A percentile compares a stretch with the other conserved stretches of the same genome.
Conservation (phyloP, 2,797 vertebrate species). For the Sphenopsis melanotis region DNA sequence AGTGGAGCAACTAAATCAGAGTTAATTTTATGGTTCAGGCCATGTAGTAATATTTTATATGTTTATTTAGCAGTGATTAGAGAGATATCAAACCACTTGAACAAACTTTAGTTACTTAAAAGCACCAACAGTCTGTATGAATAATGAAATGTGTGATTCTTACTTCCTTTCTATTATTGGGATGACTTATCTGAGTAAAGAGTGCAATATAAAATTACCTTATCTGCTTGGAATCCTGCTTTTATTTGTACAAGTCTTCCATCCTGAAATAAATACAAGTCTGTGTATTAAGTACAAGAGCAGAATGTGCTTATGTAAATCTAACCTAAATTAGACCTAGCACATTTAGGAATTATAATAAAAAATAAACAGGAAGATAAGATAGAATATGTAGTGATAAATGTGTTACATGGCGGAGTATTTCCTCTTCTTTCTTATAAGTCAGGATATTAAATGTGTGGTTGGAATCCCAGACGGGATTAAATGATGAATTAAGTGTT, state of each 20-base stretch:
- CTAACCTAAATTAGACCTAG: background rate
- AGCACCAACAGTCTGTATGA: background rate
- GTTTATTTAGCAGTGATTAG: background rate
- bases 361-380: background rate
- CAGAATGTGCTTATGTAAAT: background rate
- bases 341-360: background rate
- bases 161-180: background rate
- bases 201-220: background rate
- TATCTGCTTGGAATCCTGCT: background rate
- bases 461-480: background rate
- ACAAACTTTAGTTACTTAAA: background rate
- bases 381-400: background rate
- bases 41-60: background rate
- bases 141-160: background rate
- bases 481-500: background rate
- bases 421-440: background rate
- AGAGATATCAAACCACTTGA: background rate
- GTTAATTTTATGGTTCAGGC: background rate
- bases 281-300: background rate
- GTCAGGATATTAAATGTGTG: background rate
- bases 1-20: background rate
- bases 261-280: background rate
- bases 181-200: background rate
- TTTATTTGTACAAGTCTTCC: background rate
- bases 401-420: background rate